Evolutionary conservation across 2,113 vertebrate genomes (phyloP), one percentile per base, ranked within the genome.

Genomic region (Heterotis niloticus): DNA sequence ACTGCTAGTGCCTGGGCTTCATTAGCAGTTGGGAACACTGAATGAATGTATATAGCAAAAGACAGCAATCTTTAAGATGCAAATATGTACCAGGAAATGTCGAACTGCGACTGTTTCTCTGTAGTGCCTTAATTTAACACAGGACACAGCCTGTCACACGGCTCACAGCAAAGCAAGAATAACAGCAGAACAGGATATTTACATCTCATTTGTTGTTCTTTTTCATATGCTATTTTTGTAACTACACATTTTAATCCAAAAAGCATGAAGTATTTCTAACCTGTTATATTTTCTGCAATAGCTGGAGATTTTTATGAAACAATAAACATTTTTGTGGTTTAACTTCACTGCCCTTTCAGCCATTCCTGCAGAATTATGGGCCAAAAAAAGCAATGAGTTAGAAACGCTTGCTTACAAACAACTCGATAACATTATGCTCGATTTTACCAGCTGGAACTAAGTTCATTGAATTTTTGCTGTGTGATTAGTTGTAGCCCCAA

Each of bases 201-300:
- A 71, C 75, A 77, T 75, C 59, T 77, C 82, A 82, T 78, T n/a
- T 80, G 75, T 84, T 64, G 34, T 73, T 82, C 78, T 82, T 76
- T 84, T 79, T 54, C 44, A 78, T 60, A 75, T 85, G 86, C 34
- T 82, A 29, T 83, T 80, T 82, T 64, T 90, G 84, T 92, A 90
- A 90, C 89, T 92, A 90, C 88, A 71, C 80, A 82, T 87, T 87
- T 88, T 89, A 92, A 44, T 88, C 88, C 88, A 77, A 79, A 84
- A 34, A n/a, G 26, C 62, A 28, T 62, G 83, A 81, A 85, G n/a
- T 74, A 79, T 79, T 85, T 84, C 83, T 88, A 91, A 88, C 86
- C 87, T 79, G 60, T 81, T 83, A 78, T 52, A 70, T 84, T 88
- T 84, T 91, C 88, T 81, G 51, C 34, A 13, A 70, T 70, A 34